Evolutionary conservation across 2,888 invertebrate genomes (phyloP).

Genomic region (Rhabditoides inermis): DNA sequence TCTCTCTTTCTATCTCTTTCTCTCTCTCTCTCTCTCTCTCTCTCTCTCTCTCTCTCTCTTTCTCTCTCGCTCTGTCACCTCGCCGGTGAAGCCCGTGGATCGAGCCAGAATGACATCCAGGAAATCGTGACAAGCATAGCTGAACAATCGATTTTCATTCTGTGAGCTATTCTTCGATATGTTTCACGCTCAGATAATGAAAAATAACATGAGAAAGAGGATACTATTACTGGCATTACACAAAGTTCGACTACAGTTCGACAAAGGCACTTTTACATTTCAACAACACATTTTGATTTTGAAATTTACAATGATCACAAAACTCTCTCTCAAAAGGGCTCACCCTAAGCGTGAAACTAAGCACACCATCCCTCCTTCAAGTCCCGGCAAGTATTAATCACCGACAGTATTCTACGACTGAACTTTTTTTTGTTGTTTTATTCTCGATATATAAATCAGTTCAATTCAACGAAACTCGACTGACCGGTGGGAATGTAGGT

Average conservation of each 20-base stretch:
- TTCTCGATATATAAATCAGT: not conserved
- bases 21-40: not conserved
- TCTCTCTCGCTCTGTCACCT: constrained; percentile 7
- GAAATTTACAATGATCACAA: too few species aligned
- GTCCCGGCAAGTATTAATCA: constrained; percentile 46
- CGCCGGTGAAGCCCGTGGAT: constrained; percentile 50
- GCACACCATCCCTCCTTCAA: constrained; percentile 51
- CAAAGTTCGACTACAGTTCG: too few species aligned
- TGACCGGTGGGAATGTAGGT: constrained; percentile 50
- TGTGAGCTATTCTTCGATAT: too few species aligned
- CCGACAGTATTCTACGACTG: not conserved
- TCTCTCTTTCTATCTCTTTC: not conserved
- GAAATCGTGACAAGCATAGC: constrained; percentile 48
- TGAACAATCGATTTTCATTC: constrained; percentile 4
- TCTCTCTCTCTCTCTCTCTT: not conserved
- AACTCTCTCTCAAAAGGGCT: too few species aligned
- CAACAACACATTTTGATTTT: too few species aligned
- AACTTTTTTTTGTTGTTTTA: constrained; percentile 1
- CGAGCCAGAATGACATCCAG: constrained; percentile 51
- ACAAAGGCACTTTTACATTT: too few species aligned
- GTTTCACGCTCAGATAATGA: too few species aligned
- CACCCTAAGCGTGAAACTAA: too few species aligned
- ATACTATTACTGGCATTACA: too few species aligned
- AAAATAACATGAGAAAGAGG: too few species aligned
- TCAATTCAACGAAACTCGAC: not conserved